Evolutionary conservation across 2,888 invertebrate species (phyloP).

Genomic region (Cyclophora punctaria): DNA sequence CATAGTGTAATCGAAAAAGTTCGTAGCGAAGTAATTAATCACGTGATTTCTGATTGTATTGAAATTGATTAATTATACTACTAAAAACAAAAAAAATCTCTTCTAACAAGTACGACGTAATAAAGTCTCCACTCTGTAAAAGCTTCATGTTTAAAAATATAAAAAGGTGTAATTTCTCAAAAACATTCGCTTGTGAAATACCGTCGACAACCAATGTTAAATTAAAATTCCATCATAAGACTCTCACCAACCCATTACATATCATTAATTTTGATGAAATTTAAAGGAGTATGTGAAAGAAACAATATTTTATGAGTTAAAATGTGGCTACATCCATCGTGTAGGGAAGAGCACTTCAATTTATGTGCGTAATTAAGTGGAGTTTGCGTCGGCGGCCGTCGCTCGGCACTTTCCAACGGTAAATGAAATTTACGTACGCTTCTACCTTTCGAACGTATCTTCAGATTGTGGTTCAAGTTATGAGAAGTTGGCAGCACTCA

Average conservation of each 20-base stretch:
- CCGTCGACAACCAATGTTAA: too few species aligned
- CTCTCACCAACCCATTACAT: neutral
- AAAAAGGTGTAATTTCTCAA: too few species aligned
- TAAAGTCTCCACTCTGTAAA: too few species aligned
- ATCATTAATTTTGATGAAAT: neutral
- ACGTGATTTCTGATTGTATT: too few species aligned
- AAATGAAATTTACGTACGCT: conserved; percentile 73
- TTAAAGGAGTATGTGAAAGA: conserved; percentile 10
- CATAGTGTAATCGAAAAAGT: too few species aligned
- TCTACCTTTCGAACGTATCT: conserved; percentile 61
- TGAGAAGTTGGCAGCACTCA: neutral
- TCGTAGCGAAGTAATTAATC: too few species aligned
- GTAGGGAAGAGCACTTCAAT: conserved; percentile 67
- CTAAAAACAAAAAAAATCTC: too few species aligned
- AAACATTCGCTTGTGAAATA: too few species aligned
- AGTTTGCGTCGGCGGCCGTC: conserved; percentile 64
- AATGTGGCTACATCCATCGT: conserved; percentile 62
- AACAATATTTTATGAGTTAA: conserved; percentile 57
- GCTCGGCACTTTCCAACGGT: conserved; percentile 68
- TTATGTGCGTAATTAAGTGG: conserved; percentile 74
- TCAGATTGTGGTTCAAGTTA: conserved; percentile 32
- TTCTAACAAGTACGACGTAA: too few species aligned
- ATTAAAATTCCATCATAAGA: neutral
- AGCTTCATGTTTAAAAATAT: too few species aligned
- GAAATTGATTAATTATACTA: too few species aligned